phyloP scores from a whole-genome alignment of 2,888 invertebrate genomes.

The Pheosia tremula region DNA sequence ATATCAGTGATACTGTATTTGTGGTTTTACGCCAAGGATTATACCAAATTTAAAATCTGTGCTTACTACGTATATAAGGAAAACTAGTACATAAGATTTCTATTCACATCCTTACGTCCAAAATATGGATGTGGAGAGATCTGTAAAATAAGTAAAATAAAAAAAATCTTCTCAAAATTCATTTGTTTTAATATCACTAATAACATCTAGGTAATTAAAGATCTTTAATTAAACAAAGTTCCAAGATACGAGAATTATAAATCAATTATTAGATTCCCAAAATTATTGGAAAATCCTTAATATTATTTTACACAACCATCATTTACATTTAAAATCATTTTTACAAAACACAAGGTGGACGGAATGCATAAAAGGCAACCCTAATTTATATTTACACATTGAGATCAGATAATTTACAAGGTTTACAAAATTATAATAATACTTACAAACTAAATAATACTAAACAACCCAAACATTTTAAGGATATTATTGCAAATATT shows the following conservation, averaged over 20 bases:
- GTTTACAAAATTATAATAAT: constrained; percentile 42
- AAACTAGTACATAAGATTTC: too few species aligned
- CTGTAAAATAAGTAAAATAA: neutral
- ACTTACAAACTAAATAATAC: constrained; percentile 51
- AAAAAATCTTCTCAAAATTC: constrained; percentile 19
- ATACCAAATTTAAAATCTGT: too few species aligned
- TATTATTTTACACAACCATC: constrained; percentile 40
- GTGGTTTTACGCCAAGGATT: too few species aligned
- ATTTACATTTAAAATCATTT: constrained; percentile 28
- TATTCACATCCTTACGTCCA: too few species aligned
- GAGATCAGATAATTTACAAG: constrained; percentile 81
- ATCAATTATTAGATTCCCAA: constrained; percentile 23
- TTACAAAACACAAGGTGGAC: constrained; percentile 44
- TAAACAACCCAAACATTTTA: constrained; percentile 42
- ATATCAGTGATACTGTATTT: too few species aligned
- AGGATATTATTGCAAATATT: constrained; percentile 37
- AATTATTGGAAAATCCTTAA: constrained; percentile 31
- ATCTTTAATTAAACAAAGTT: constrained; percentile 40
- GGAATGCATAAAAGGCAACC: constrained; percentile 47
- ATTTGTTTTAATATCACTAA: constrained; percentile 44
- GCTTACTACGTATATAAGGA: too few species aligned
- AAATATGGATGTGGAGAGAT: too few species aligned
- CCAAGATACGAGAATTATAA: constrained; percentile 22
- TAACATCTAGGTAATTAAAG: constrained; percentile 35
- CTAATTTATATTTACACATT: constrained; percentile 70